Conservation (phyloP, 1,140 invertebrate genomes). For the Cotesia glomerata region DNA sequence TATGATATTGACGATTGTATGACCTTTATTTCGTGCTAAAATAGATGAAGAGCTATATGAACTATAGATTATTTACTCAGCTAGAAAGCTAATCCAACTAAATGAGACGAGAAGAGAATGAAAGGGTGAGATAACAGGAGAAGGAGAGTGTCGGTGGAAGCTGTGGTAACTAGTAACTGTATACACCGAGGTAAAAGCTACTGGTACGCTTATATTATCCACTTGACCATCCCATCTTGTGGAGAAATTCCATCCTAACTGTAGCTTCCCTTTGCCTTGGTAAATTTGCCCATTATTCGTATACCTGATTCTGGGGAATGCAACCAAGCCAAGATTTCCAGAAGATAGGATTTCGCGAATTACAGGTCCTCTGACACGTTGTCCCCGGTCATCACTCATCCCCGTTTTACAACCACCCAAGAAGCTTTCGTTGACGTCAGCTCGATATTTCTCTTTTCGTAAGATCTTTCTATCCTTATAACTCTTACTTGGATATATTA, state of each 20-base stretch:
- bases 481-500: too few species aligned
- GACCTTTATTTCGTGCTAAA: background rate
- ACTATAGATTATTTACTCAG: slow-evolving; percentile 5
- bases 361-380: background rate
- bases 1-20: too few species aligned
- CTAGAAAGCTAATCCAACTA: slow-evolving; percentile 6
- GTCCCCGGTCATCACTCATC: background rate
- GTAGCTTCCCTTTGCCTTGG: background rate
- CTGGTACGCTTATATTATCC: slow-evolving; percentile 37
- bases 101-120: background rate
- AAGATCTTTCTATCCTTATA: background rate
- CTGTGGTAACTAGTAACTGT: slow-evolving; percentile 8
- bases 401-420: background rate
- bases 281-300: background rate
- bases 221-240: slow-evolving; percentile 33
- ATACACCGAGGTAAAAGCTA: slow-evolving; percentile 2
- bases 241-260: slow-evolving; percentile 3
- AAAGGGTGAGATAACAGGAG: background rate
- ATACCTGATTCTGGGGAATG: slow-evolving; percentile 27
- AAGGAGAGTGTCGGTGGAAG: too few species aligned
- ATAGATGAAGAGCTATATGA: background rate
- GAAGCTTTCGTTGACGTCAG: background rate
- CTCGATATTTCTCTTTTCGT: background rate
- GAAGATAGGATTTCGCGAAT: slow-evolving; percentile 28
- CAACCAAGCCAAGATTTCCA: slow-evolving; percentile 40